A percentile compares a stretch with the other conserved stretches of the same genome.
These are phyloP conservation scores for Apoderus coryli DNA, from an alignment of 2,888 invertebrate species.

Conservation along the genomic window DNA sequence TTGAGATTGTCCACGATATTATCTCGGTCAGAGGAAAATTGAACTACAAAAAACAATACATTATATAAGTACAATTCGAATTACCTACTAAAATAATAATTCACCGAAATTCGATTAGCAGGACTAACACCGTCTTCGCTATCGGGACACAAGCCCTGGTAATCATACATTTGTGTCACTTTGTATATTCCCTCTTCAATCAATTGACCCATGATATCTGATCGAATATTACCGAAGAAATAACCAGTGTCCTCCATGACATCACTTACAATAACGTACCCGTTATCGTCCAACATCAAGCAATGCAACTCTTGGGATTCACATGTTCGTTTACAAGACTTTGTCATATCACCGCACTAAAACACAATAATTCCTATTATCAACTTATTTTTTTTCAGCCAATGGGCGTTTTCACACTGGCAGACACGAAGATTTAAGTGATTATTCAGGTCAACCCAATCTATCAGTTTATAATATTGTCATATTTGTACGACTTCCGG, in stretches of 20 bases:
- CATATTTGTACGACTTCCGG: too few relatives aligned
- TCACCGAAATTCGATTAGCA: slow-evolving; percentile 20
- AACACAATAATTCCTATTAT: too few relatives aligned
- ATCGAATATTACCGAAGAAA: slow-evolving; percentile 71
- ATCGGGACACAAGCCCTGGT: slow-evolving; percentile 79
- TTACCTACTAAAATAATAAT: neutral
- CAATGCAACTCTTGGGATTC: slow-evolving; percentile 60
- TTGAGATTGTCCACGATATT: slow-evolving; percentile 42
- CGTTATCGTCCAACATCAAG: slow-evolving; percentile 77
- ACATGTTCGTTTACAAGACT: slow-evolving; percentile 40
- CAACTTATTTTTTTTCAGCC: too few relatives aligned
- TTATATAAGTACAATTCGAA: neutral
- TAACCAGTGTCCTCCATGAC: slow-evolving; percentile 52
- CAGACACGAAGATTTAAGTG: too few relatives aligned
- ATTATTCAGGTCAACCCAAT: too few relatives aligned
- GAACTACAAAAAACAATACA: slow-evolving; percentile 34
- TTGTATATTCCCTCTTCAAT: slow-evolving; percentile 66
- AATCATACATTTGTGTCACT: slow-evolving; percentile 65
- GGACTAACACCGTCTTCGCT: slow-evolving; percentile 43
- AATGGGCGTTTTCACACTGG: too few relatives aligned
- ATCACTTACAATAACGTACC: slow-evolving; percentile 64
- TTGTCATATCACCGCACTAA: slow-evolving; percentile 22
- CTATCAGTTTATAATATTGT: too few relatives aligned
- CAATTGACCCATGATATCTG: slow-evolving; percentile 59
- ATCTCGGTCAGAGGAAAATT: slow-evolving; percentile 41